Evolutionary conservation across 2,797 vertebrate genomes (phyloP), one percentile per base, ranked within the genome.

Genomic region (Macropodus opercularis): DNA sequence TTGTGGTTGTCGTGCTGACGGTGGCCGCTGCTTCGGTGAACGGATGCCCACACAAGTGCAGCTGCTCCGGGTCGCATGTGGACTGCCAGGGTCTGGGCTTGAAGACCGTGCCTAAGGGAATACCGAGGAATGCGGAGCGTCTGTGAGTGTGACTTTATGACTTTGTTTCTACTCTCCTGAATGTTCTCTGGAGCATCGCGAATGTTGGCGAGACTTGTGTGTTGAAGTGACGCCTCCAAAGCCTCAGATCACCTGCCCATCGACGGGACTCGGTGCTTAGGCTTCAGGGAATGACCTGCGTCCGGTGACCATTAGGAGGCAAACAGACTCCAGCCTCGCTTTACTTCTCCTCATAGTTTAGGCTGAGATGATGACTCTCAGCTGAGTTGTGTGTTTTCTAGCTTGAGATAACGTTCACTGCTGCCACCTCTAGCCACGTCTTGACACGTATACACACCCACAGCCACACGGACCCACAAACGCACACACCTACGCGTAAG

Each of bases 41-140:
- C 70, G 95, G 94, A 85, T 98, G 97, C 89, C 97, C 97, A 8
- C 93, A 95, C 85, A 98, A 97, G 87, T 99, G 96, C 92, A 97
- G 95, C 79, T 98, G 97, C 90, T 94, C 96, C 15, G 96, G 95
- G 58, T 93, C 96, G 69, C 96, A 94, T 87, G 96, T 99, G 94
- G 96, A 99, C 90, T 99, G 96, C 88, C 97, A 98, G 32, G 94
- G 95, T 84, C 94, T 96, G 75, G 95, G 95, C 75, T 92, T 99
- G 77, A 94, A 85, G 82, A 89, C 88, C 0, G 94, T 98, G 23
- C 96, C 97, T 11, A 95, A 94, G 85, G 96, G 95, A 77, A 89
- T 98, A 84, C 96, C 96, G 75, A 93, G 96, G 89, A 97, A 95
- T 29, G 93, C 96, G 0, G 97, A 99, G 88, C 93, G 97, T 58